phyloP scores from a whole-genome alignment of 2,113 vertebrate genomes.

The Cricetomys ansorgei region DNA sequence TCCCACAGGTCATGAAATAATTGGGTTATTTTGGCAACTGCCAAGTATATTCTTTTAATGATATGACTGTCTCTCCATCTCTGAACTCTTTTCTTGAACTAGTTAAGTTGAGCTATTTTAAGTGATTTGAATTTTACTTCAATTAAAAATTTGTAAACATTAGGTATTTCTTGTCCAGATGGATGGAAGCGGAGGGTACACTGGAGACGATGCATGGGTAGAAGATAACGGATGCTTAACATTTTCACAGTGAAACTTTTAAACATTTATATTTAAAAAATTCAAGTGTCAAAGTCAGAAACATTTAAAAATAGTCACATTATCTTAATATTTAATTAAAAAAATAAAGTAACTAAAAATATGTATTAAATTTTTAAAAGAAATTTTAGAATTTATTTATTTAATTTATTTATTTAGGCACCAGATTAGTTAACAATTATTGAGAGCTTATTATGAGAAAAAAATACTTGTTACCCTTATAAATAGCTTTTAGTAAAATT shows the following conservation, averaged over 20 bases:
- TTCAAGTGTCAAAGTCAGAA: constrained; percentile 11
- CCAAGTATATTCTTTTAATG: not conserved
- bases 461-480: not conserved
- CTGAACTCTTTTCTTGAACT: not conserved
- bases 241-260: not conserved
- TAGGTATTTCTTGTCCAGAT: not conserved
- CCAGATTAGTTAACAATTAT: not conserved
- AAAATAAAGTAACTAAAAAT: not conserved
- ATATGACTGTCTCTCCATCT: not conserved
- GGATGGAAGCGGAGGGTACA: not conserved
- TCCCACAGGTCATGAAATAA: not conserved
- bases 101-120: not conserved
- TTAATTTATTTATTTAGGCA: constrained; percentile 13
- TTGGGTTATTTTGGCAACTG: not conserved
- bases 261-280: constrained; percentile 7
- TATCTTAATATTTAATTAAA: not conserved
- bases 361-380: not conserved
- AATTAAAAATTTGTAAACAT: not conserved
- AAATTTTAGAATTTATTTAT: too few relatives aligned
- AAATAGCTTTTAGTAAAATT: not conserved
- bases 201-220: not conserved
- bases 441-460: not conserved
- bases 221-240: not conserved
- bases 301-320: not conserved
- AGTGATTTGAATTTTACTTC: not conserved